A percentile compares a stretch with the other conserved stretches of the same genome.
Evolutionary conservation across 2,113 vertebrate species (phyloP).

Genomic region (Choloepus hoffmanni): DNA sequence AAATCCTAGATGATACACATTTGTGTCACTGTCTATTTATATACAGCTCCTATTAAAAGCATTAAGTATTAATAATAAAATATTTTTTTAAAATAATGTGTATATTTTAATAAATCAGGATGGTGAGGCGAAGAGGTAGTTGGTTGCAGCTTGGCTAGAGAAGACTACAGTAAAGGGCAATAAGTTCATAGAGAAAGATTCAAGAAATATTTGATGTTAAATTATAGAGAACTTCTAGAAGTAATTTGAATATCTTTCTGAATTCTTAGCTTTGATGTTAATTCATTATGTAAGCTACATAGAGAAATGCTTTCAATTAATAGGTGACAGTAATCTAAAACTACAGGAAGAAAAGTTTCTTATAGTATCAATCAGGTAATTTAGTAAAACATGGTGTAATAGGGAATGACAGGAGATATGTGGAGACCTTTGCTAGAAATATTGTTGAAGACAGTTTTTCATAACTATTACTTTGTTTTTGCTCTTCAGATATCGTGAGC

Average conservation of each 20-base stretch:
- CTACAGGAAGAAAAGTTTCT: background rate
- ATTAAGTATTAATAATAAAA: constrained; percentile 9
- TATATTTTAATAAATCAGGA: constrained; percentile 49
- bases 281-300: constrained; percentile 34
- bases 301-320: constrained; percentile 48
- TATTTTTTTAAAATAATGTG: background rate
- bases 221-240: background rate
- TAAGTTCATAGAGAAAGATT: constrained; percentile 14
- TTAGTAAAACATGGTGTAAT: background rate
- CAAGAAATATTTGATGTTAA: constrained; percentile 1
- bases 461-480: background rate
- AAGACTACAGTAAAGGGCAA: background rate
- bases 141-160: background rate
- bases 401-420: background rate
- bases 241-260: background rate
- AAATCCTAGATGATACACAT: constrained; percentile 38
- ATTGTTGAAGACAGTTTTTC: background rate
- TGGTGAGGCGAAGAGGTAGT: background rate
- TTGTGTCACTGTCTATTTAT: constrained; percentile 6
- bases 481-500: background rate
- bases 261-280: constrained; percentile 55
- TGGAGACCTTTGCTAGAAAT: background rate
- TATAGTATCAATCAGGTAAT: constrained; percentile 7
- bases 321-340: background rate
- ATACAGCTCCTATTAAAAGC: background rate